Conservation (phyloP, 1,140 invertebrate species). For the Psilanteris sp. region DNA sequence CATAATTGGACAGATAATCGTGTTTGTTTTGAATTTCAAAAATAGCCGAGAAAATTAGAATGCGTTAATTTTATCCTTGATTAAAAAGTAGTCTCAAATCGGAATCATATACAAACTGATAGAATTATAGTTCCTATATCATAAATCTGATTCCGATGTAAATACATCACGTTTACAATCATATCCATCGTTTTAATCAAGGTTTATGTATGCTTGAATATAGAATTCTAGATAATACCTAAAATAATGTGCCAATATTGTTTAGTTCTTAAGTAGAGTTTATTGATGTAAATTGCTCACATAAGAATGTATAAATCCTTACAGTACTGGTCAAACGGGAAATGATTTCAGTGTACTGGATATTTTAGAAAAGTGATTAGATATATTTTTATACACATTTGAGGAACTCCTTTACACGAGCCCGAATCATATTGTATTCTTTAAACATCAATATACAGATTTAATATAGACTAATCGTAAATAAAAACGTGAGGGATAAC, state of each 20-base stretch:
- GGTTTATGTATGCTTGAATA: conserved; percentile 33
- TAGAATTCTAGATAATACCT: conserved; percentile 31
- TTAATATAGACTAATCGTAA: too few species aligned
- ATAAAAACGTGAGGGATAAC: conserved; percentile 8
- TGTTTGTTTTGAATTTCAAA: conserved; percentile 1
- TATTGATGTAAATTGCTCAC: conserved; percentile 47
- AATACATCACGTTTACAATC: conserved; percentile 2
- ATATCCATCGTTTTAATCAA: conserved; percentile 25
- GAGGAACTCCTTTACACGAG: too few species aligned
- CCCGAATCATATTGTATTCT: too few species aligned
- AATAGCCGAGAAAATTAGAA: conserved; percentile 1
- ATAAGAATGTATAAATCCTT: conserved; percentile 19
- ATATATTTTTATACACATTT: conserved; percentile 10
- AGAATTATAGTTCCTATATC: conserved; percentile 55
- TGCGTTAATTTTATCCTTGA: conserved; percentile 11
- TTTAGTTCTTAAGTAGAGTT: conserved; percentile 45
- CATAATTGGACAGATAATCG: too few species aligned
- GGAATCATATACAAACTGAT: conserved; percentile 40
- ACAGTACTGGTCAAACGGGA: conserved; percentile 16
- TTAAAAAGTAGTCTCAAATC: conserved; percentile 10
- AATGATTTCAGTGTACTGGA: conserved; percentile 38
- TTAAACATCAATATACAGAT: too few species aligned
- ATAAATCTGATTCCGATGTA: conserved; percentile 22
- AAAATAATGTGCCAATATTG: conserved; percentile 51
- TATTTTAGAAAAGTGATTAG: conserved; percentile 48